Evolutionary conservation across 2,113 vertebrate species (phyloP), one percentile per base, ranked within the genome.

Genomic region (Ceyx margarethae): DNA sequence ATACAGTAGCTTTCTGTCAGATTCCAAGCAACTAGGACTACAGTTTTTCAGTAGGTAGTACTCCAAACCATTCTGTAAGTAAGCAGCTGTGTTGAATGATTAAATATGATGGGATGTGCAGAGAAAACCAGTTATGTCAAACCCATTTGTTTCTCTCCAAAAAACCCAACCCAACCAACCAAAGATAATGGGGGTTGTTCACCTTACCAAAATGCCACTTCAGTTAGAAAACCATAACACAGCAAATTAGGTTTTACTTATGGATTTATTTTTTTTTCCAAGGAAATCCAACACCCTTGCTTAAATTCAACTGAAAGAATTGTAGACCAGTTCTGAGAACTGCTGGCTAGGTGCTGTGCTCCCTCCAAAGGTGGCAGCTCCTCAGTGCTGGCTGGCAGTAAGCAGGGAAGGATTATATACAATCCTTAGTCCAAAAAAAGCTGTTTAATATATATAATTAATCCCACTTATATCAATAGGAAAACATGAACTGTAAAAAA

Each of bases 71-170:
- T 33, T 74, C 67, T 64, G 84, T 40, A 74, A 87, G 85, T 9
- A n/a, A 91, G 87, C 54, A 89, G 60, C 64, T 87, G 33, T 77
- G 53, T 89, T 51, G 28, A 64, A 62, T 72, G 71, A 90, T 87
- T 92, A 89, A 93, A 94, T 62, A 60, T 13, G 51, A 94, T 35
- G 60, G 89, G 40, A 66, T 62, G 53, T 9, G 40, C 71, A 71
- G 29, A 68, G 75, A 64, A 93, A 95, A 91, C 28, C 61, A 71
- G 58, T 85, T 77, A 82, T 29, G 67, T 87, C 89, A 94, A 81
- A 72, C 4, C 6, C 48, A 67, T 89, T 93, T 77, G 67, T 69
- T n/a, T 87, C 71, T 21, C 61, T 81, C 54, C 48, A 74, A 68
- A 81, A 83, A 74, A 45, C 37, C 50, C 54, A 91, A 78, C 12